Conservation (phyloP, 1,140 invertebrate species). For the Drosophila bocqueti region DNA sequence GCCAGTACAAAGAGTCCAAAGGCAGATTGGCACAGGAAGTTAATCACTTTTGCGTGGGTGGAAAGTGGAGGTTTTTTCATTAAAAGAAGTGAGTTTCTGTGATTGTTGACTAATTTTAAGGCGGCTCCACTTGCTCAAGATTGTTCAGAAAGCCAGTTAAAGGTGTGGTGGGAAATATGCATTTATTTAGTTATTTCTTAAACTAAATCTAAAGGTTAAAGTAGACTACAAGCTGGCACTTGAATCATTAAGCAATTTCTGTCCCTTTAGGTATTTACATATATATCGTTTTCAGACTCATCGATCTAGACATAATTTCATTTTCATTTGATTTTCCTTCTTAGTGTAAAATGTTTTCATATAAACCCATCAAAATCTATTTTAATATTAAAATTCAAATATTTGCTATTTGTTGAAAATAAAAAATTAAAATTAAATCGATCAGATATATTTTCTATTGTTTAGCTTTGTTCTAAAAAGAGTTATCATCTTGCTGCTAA, state of each 20-base stretch:
- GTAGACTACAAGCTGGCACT: neutral
- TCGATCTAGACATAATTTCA: too few species aligned
- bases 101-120: slow-evolving; percentile 10
- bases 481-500: too few species aligned
- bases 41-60: slow-evolving; percentile 50
- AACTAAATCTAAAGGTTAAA: neutral
- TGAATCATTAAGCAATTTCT: neutral
- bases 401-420: too few species aligned
- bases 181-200: neutral
- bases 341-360: too few species aligned
- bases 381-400: too few species aligned
- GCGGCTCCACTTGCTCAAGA: neutral
- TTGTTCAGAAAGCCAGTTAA: neutral
- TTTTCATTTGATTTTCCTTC: too few species aligned
- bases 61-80: slow-evolving; percentile 5
- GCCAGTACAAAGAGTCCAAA: slow-evolving; percentile 11
- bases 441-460: too few species aligned
- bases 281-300: too few species aligned
- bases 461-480: too few species aligned
- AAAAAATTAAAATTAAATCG: too few species aligned
- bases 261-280: too few species aligned
- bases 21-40: slow-evolving; percentile 44
- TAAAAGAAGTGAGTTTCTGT: slow-evolving; percentile 2
- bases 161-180: neutral
- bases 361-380: too few species aligned